Evolutionary conservation across 1,140 invertebrate species (phyloP).

Genomic region (Dendrolimus punctatus): DNA sequence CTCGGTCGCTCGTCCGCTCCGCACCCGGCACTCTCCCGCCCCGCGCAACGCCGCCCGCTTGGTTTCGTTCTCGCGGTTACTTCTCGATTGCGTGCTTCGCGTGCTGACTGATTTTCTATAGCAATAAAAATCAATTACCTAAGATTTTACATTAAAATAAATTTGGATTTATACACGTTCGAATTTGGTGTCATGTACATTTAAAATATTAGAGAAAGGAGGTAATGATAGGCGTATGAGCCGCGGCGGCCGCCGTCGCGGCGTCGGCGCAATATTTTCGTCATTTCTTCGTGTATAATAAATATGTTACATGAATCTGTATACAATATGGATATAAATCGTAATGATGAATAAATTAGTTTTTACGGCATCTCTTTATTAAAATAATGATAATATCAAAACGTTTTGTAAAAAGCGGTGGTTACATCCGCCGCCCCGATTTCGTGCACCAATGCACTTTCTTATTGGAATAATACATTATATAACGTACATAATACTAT

Average conservation of each 20-base stretch:
- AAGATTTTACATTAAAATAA: slow-evolving; percentile 74
- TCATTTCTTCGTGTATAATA: slow-evolving; percentile 69
- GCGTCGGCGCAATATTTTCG: slow-evolving; percentile 64
- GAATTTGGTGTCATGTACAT: slow-evolving; percentile 72
- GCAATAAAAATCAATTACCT: slow-evolving; percentile 75
- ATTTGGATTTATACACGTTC: slow-evolving; percentile 72
- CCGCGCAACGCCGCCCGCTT: slow-evolving; percentile 65
- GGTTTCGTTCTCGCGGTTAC: slow-evolving; percentile 70
- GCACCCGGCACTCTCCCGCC: slow-evolving; percentile 27
- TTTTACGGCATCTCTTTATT: slow-evolving; percentile 72
- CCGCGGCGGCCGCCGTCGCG: slow-evolving; percentile 43
- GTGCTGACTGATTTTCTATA: slow-evolving; percentile 75
- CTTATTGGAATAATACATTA: slow-evolving; percentile 73
- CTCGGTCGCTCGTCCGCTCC: slow-evolving; percentile 9
- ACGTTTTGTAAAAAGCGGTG: slow-evolving; percentile 68
- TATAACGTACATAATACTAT: slow-evolving; percentile 71
- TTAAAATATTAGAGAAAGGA: slow-evolving; percentile 68
- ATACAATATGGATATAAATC: slow-evolving; percentile 72
- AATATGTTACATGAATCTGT: slow-evolving; percentile 70
- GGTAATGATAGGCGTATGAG: slow-evolving; percentile 63
- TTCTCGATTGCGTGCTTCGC: slow-evolving; percentile 74
- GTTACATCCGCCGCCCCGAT: slow-evolving; percentile 62
- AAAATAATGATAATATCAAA: slow-evolving; percentile 70
- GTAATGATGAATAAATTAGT: slow-evolving; percentile 70
- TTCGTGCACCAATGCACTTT: slow-evolving; percentile 71